A percentile compares a stretch with the other conserved stretches of the same genome.
Evolutionary conservation across 2,113 vertebrate species (phyloP).

Genomic region (Porphyrio hochstetteri): DNA sequence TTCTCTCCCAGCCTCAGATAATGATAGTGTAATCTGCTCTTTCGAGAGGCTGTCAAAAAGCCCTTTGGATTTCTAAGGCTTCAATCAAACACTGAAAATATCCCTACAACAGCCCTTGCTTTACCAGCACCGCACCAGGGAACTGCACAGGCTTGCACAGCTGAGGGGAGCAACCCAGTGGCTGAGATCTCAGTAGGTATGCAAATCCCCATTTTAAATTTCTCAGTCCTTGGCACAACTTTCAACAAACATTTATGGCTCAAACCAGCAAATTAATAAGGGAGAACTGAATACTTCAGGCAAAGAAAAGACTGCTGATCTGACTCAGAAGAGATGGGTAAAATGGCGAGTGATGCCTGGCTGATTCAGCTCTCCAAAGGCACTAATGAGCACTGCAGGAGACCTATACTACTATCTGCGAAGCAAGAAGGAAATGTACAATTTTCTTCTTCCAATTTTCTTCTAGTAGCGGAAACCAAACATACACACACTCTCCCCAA

Average conservation of each 20-base stretch:
- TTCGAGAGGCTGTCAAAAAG: background rate
- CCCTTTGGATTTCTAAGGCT: background rate
- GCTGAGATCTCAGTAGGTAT: background rate
- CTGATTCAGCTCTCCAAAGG: background rate
- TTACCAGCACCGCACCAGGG: background rate
- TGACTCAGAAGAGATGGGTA: background rate
- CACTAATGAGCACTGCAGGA: background rate
- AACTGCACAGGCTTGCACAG: background rate
- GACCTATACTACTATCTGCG: background rate
- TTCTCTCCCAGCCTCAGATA: background rate
- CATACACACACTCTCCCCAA: too few species aligned
- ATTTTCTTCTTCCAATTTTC: background rate
- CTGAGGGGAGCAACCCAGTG: background rate
- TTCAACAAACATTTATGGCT: background rate
- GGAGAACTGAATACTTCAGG: background rate
- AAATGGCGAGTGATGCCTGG: background rate
- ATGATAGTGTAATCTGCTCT: background rate
- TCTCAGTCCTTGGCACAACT: background rate
- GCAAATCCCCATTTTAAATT: background rate
- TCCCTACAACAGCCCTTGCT: background rate
- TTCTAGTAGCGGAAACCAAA: background rate
- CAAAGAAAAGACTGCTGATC: background rate
- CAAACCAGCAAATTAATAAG: background rate
- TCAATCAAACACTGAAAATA: background rate
- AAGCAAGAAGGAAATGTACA: background rate